A percentile compares a stretch with the other conserved stretches of the same genome.
These are phyloP conservation scores for Xanthorhoe spadicearia DNA, from an alignment of 2,888 invertebrate species.

Conservation along the genomic window DNA sequence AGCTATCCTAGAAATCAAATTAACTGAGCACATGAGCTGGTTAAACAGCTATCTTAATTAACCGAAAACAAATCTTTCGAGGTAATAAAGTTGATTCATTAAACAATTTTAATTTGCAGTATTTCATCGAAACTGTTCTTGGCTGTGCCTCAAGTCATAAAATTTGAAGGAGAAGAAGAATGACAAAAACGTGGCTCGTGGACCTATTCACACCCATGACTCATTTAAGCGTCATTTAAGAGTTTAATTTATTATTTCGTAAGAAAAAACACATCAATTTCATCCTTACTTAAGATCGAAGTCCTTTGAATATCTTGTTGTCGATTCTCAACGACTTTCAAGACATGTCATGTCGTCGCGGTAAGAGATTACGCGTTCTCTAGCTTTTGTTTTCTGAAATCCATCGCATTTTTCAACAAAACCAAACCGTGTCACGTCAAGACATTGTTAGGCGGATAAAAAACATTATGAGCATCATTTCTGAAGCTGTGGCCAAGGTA, in stretches of 20 bases:
- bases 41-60: constrained; percentile 61
- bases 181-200: neutral
- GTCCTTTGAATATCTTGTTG: too few species aligned
- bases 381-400: too few species aligned
- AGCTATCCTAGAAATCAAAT: neutral
- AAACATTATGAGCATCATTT: too few species aligned
- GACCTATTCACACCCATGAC: neutral
- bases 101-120: constrained; percentile 83
- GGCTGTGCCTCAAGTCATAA: constrained; percentile 36
- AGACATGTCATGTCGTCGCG: too few species aligned
- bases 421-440: too few species aligned
- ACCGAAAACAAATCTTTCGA: constrained; percentile 77
- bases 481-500: too few species aligned
- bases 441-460: too few species aligned
- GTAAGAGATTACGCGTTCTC: too few species aligned
- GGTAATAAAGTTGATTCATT: constrained; percentile 80
- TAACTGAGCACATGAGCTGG: neutral
- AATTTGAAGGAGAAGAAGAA: neutral
- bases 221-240: neutral
- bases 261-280: too few species aligned
- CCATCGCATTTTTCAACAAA: too few species aligned
- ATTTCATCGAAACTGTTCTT: constrained; percentile 73
- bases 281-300: too few species aligned
- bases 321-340: too few species aligned
- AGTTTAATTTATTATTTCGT: neutral